Evolutionary conservation across 2,888 invertebrate genomes (phyloP).

Genomic region (Limnephilus lunatus): DNA sequence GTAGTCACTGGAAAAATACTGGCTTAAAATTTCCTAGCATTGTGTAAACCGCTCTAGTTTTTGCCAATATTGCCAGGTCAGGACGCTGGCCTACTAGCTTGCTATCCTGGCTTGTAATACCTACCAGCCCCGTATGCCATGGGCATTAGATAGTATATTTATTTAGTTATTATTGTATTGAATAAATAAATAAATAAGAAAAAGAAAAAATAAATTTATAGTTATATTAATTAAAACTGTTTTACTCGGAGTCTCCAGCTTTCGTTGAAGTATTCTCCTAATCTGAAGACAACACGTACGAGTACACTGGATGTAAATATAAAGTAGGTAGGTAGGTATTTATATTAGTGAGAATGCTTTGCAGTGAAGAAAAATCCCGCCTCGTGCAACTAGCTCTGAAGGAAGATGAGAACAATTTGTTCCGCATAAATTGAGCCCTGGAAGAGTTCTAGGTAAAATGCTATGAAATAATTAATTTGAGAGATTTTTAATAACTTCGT

Average conservation of each 20-base stretch:
- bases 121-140: too few relatives aligned
- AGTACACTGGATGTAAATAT: background rate
- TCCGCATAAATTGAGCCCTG: background rate
- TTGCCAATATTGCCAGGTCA: too few relatives aligned
- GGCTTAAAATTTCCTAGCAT: too few relatives aligned
- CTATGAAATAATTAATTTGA: background rate
- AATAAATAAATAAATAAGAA: background rate
- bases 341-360: background rate
- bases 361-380: background rate
- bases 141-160: too few relatives aligned
- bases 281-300: background rate
- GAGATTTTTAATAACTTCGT: too few relatives aligned
- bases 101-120: too few relatives aligned
- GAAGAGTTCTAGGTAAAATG: background rate
- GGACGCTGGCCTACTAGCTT: too few relatives aligned
- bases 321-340: background rate
- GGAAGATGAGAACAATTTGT: slow-evolving; percentile 8
- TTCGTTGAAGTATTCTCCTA: background rate
- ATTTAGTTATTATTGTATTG: background rate
- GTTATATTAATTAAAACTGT: background rate
- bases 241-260: background rate
- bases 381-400: background rate
- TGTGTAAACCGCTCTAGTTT: too few relatives aligned
- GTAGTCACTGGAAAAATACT: too few relatives aligned
- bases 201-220: too few relatives aligned